Base-by-base conservation (phyloP, 92 coral and sea anemone species). In the Virgularia gustaviana region DNA sequence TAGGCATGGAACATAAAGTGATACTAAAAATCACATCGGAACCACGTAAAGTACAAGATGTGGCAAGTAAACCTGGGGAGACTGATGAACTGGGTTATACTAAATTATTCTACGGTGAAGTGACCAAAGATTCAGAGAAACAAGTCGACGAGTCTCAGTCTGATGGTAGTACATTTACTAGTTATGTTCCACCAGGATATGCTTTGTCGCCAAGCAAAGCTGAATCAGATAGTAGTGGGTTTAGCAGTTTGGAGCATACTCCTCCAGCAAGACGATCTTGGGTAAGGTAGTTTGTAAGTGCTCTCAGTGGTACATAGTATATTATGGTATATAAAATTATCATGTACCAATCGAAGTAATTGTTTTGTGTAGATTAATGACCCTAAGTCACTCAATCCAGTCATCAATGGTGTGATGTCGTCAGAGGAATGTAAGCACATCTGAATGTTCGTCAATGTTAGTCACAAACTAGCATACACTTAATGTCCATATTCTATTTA, bases 401-500 rank as follows among this genome's bases (percentile, higher is more conserved):
- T 35, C 43, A 45, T 49, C 28, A 49, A 68, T 30, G 73, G 73
- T 49, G 25, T 68, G 3, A 30, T 68, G 11, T 31, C 61, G 8
- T 68, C 75, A 1, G 75, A 68, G 35, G 75, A 68, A 43, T 68
- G 75, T 68, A 68, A 68, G 75, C 30, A 9, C 34, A 2, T 6
- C 15, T 39, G 19, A 32, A 9, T 60, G n/a, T 1, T 35, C 30
- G 0, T 57, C 7, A 8, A 28, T 57, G 35, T 2, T 55, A 2
- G 3, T 4, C 62, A 43, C 4, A 43, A 4, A 41, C 16, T 43
- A 4, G 20, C 22, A 25, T 47, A 4, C 23, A 19, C 23, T 47
- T 2, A 3, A 19, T 47, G 16, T 13, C 5, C 55, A 16, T n/a
- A n/a, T n/a, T n/a, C 36, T 35, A 2, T 49, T 32, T 24, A 68